These are phyloP conservation scores for Xylota sylvarum DNA, from an alignment of 2,888 invertebrate species.

Conservation along the genomic window DNA sequence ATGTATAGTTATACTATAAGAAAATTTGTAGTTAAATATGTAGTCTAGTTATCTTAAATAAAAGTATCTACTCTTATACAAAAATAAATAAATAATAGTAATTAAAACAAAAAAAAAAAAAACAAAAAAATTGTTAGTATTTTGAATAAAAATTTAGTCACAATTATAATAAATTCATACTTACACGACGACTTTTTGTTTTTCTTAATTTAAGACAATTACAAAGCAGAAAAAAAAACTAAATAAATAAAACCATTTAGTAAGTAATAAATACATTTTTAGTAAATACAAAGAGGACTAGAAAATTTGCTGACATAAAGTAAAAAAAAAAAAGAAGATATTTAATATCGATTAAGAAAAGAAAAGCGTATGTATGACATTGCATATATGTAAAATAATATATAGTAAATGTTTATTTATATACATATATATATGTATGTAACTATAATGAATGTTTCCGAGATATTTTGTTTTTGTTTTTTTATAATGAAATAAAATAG, in stretches of 20 bases:
- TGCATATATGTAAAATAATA: conserved; percentile 47
- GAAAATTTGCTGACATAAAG: conserved; percentile 60
- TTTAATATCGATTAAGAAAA: conserved; percentile 67
- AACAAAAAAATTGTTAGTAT: conserved; percentile 31
- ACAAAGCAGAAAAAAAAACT: conserved; percentile 21
- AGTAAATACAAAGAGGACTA: conserved; percentile 35
- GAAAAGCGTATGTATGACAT: conserved; percentile 45
- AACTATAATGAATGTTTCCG: conserved; percentile 65
- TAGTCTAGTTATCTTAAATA: conserved; percentile 40
- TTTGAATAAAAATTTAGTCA: conserved; percentile 38
- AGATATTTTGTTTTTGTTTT: conserved; percentile 67
- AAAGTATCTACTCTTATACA: conserved; percentile 20
- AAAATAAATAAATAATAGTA: conserved; percentile 17
- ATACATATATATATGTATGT: conserved; percentile 52
- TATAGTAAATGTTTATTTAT: conserved; percentile 73
- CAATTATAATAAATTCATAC: conserved; percentile 38
- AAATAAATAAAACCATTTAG: conserved; percentile 17
- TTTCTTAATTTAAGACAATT: conserved; percentile 8
- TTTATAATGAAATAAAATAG: conserved; percentile 72
- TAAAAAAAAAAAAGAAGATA: conserved; percentile 51
- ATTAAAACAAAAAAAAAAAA: conserved; percentile 10
- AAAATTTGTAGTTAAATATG: conserved; percentile 23
- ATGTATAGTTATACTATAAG: conserved; percentile 31
- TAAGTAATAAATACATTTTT: conserved; percentile 19
- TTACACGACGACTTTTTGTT: conserved; percentile 16